Conservation (phyloP, 2,888 invertebrate genomes). For the Drosophila macrothrix region DNA sequence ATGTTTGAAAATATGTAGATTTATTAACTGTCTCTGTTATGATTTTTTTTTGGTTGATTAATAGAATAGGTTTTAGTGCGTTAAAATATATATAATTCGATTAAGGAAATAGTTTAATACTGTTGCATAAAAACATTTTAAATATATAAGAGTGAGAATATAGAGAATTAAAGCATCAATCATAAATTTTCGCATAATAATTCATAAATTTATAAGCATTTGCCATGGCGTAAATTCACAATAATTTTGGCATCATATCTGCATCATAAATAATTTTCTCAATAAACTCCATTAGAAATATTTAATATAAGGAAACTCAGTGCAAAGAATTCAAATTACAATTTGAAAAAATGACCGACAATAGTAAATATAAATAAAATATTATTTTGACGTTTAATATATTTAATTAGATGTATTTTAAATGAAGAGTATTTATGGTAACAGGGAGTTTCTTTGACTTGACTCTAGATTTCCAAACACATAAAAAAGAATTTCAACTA, state of each 20-base stretch:
- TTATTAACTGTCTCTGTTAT: neutral
- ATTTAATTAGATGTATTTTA: neutral
- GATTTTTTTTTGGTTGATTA: neutral
- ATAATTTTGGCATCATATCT: neutral
- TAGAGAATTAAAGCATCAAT: neutral
- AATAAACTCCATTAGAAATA: neutral
- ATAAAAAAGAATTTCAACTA: neutral
- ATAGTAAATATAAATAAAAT: neutral
- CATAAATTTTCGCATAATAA: too few species aligned
- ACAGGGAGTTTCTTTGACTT: neutral
- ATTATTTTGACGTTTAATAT: too few species aligned
- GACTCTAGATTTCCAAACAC: neutral
- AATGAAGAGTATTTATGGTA: neutral
- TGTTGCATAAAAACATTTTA: neutral
- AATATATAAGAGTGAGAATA: too few species aligned
- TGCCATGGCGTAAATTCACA: too few species aligned
- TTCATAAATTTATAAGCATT: too few species aligned
- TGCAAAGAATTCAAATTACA: neutral
- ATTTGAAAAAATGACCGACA: neutral
- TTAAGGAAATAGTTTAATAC: neutral
- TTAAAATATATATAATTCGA: neutral
- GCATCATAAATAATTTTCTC: neutral
- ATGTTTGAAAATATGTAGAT: neutral
- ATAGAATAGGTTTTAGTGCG: neutral
- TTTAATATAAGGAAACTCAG: neutral